phyloP scores from a whole-genome alignment of 2,797 vertebrate genomes.

The Cryptoprocta ferox region DNA sequence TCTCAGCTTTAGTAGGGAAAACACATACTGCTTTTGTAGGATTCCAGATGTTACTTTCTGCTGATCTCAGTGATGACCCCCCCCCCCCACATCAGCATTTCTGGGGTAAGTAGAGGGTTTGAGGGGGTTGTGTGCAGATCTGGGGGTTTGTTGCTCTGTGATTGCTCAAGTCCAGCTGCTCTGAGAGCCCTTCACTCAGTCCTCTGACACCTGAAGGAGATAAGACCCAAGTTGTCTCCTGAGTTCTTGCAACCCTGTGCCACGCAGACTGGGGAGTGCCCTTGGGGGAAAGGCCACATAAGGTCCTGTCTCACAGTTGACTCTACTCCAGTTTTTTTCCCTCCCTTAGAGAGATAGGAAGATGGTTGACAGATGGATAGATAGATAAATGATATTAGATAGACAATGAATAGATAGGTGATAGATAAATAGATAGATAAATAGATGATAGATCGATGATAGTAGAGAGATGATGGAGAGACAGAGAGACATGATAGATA shows the following conservation, averaged over 20 bases:
- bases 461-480: too few species aligned
- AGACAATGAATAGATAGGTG: too few species aligned
- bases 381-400: too few species aligned
- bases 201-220: neutral
- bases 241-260: too few species aligned
- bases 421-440: rapidly evolving
- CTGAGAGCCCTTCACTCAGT: neutral
- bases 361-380: rapidly evolving
- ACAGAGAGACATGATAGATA: rapidly evolving
- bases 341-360: too few species aligned
- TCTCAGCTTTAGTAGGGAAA: neutral
- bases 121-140: neutral
- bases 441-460: too few species aligned
- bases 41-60: neutral
- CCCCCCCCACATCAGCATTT: neutral
- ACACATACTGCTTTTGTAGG: neutral
- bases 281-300: neutral
- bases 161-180: neutral
- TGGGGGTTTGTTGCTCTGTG: neutral
- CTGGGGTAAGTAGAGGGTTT: neutral
- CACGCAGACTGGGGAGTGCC: neutral
- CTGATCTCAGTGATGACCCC: neutral
- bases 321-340: neutral
- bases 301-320: neutral
- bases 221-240: neutral